These are phyloP conservation scores for Plebejus anna DNA, from an alignment of 2,888 invertebrate genomes.

Conservation along the genomic window DNA sequence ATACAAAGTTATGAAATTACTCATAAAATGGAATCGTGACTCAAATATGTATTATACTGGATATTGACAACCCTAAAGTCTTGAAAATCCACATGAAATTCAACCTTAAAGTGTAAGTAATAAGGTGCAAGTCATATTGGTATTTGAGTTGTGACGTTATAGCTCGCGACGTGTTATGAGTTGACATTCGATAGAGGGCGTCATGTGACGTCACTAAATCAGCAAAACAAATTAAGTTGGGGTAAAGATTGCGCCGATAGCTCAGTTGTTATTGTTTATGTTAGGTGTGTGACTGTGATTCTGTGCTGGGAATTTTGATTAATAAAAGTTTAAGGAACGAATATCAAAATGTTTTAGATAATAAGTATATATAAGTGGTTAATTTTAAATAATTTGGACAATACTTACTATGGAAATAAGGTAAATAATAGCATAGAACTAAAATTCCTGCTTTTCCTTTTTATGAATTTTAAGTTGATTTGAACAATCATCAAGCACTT, in stretches of 20 bases:
- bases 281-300: not conserved
- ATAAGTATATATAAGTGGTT: too few species aligned
- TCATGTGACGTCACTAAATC: constrained; percentile 78
- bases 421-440: too few species aligned
- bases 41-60: constrained; percentile 73
- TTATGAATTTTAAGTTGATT: too few species aligned
- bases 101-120: fast-evolving
- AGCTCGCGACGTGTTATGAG: constrained; percentile 51
- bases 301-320: not conserved
- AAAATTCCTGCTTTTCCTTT: too few species aligned
- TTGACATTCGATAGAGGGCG: constrained; percentile 76
- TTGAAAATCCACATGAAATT: constrained; percentile 31
- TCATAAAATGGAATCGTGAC: constrained; percentile 80
- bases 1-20: constrained; percentile 80
- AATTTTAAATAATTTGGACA: too few species aligned
- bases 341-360: too few species aligned
- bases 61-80: constrained; percentile 39
- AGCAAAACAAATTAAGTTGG: constrained; percentile 62
- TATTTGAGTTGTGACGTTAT: constrained; percentile 33
- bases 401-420: too few species aligned
- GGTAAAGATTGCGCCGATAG: constrained; percentile 6
- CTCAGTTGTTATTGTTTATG: constrained; percentile 1
- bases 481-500: too few species aligned
- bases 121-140: constrained; percentile 38
- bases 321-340: not conserved